Conservation (phyloP, 2,113 vertebrate genomes). For the Campylorhamphus procurvoides region DNA sequence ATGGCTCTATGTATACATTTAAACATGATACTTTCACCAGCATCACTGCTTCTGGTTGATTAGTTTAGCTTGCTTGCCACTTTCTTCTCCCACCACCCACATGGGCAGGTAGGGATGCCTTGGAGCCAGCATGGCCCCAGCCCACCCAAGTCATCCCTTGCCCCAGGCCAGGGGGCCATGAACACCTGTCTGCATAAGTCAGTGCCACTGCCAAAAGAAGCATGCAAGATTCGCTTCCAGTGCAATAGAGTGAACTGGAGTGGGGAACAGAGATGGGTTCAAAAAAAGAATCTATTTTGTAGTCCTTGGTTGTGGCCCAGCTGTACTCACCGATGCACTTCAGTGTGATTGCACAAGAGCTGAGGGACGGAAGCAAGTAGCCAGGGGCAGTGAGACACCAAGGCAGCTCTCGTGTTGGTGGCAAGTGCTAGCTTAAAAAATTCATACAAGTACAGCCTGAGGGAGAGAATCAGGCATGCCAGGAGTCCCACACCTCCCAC, state of each 20-base stretch:
- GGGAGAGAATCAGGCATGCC: not conserved
- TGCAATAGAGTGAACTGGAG: not conserved
- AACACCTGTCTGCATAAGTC: not conserved
- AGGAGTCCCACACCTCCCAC: not conserved
- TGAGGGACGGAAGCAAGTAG: not conserved
- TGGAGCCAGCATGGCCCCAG: not conserved
- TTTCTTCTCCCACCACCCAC: not conserved
- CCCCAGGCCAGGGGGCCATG: not conserved
- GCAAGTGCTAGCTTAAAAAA: not conserved
- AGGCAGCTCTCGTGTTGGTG: not conserved
- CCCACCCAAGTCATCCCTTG: not conserved
- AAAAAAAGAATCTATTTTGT: not conserved
- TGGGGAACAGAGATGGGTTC: not conserved
- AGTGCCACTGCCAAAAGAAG: not conserved
- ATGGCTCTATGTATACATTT: not conserved
- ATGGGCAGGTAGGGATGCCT: not conserved
- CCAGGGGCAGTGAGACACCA: not conserved
- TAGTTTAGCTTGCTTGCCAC: not conserved
- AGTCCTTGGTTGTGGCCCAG: not conserved
- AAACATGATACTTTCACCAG: not conserved
- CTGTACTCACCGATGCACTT: rapidly evolving
- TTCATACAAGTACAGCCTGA: not conserved
- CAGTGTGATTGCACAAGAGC: not conserved
- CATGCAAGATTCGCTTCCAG: not conserved
- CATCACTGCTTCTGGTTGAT: not conserved